Conservation (phyloP, 2,797 vertebrate species). For the Varecia variegata region DNA sequence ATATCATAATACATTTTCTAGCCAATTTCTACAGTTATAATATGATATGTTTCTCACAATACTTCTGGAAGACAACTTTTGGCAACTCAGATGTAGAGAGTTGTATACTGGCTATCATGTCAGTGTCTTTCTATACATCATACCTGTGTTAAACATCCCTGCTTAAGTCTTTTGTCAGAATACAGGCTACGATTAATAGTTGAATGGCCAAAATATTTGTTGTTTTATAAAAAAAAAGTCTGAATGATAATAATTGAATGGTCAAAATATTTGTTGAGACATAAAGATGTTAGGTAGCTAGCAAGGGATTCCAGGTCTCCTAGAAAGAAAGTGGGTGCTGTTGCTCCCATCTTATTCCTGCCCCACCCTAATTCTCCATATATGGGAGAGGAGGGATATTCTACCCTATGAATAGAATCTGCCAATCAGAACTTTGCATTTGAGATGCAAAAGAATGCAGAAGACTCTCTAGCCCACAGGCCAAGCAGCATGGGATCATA, state of each 20-base stretch:
- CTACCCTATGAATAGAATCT: too few species aligned
- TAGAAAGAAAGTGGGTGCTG: too few species aligned
- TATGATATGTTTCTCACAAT: constrained; percentile 82
- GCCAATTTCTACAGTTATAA: not conserved
- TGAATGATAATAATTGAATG: constrained; percentile 92
- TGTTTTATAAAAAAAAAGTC: constrained; percentile 89
- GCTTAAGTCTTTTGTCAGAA: constrained; percentile 92
- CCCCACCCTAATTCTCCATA: too few species aligned
- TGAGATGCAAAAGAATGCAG: too few species aligned
- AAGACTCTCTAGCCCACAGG: too few species aligned
- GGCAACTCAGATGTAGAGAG: constrained; percentile 92
- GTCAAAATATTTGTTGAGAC: constrained; percentile 87
- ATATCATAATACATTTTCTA: not conserved
- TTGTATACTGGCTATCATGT: constrained; percentile 88
- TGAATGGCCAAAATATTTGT: constrained; percentile 89
- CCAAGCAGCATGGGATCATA: too few species aligned
- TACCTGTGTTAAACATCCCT: constrained; percentile 89
- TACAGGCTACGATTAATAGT: constrained; percentile 88
- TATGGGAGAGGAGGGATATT: too few species aligned
- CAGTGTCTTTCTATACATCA: constrained; percentile 90
- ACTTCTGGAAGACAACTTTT: constrained; percentile 91
- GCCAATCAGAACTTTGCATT: too few species aligned
- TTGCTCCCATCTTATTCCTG: too few species aligned
- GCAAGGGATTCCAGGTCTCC: too few species aligned
- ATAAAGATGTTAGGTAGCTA: constrained; percentile 84